phyloP scores from a whole-genome alignment of 2,888 invertebrate species.

The Nephrotoma flavescens region DNA sequence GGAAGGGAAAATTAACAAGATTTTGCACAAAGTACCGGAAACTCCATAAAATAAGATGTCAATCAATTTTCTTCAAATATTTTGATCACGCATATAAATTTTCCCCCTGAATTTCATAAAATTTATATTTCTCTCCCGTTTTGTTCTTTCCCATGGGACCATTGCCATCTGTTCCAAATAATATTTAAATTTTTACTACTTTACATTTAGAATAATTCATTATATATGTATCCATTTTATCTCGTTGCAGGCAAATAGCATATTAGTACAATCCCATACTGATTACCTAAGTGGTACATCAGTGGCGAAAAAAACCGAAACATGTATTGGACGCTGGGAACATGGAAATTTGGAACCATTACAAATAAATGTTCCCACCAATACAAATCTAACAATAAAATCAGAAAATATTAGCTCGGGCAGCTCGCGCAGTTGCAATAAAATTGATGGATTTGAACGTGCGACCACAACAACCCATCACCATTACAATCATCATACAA shows the following conservation, averaged over 20 bases:
- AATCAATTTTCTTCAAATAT: too few relatives aligned
- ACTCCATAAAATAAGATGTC: too few relatives aligned
- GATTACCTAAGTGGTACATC: slow-evolving; percentile 15
- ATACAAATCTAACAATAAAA: slow-evolving; percentile 15
- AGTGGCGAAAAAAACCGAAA: slow-evolving; percentile 15
- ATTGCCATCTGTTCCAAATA: neutral
- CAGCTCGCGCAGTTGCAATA: slow-evolving; percentile 10
- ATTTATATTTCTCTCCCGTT: neutral
- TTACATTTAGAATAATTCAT: neutral
- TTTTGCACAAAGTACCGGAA: too few relatives aligned
- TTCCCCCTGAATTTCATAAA: too few relatives aligned
- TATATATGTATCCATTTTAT: neutral
- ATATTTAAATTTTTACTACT: neutral
- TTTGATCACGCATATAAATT: too few relatives aligned
- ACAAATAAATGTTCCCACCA: slow-evolving; percentile 15
- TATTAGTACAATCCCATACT: slow-evolving; percentile 17
- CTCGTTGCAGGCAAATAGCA: slow-evolving; percentile 15
- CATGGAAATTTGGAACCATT: slow-evolving; percentile 15
- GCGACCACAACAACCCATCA: slow-evolving; percentile 5
- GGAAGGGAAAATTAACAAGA: too few relatives aligned
- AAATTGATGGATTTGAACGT: slow-evolving; percentile 8
- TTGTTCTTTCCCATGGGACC: neutral
- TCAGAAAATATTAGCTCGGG: slow-evolving; percentile 15
- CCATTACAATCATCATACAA: neutral
- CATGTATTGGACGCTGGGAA: slow-evolving; percentile 16